phyloP scores from a whole-genome alignment of 2,888 invertebrate species.

The Drepanosiphum platanoidis region DNA sequence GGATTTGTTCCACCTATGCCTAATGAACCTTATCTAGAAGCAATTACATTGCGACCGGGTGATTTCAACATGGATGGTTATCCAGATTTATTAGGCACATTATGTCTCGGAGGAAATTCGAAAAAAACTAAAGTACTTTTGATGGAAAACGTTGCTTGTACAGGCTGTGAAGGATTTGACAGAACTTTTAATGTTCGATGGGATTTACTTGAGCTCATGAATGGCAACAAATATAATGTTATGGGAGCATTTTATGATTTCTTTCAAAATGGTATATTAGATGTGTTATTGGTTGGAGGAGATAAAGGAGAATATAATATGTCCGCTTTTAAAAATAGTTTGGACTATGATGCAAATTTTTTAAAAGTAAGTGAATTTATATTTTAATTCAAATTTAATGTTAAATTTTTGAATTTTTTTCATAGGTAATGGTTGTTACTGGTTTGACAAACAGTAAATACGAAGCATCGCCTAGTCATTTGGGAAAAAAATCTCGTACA shows the following conservation, averaged over 20 bases:
- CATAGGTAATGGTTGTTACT: slow-evolving; percentile 71
- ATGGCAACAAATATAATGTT: slow-evolving; percentile 77
- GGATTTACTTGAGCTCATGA: slow-evolving; percentile 75
- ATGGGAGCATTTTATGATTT: slow-evolving; percentile 94
- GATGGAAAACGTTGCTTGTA: slow-evolving; percentile 81
- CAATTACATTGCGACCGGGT: slow-evolving; percentile 85
- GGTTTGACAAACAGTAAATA: slow-evolving; percentile 57
- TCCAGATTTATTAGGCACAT: slow-evolving; percentile 83
- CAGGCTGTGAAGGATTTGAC: slow-evolving; percentile 73
- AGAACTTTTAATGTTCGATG: slow-evolving; percentile 83
- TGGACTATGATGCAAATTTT: slow-evolving; percentile 94
- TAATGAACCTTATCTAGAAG: slow-evolving; percentile 72
- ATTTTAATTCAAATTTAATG: neutral
- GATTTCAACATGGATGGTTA: slow-evolving; percentile 97
- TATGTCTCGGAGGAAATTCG: slow-evolving; percentile 62
- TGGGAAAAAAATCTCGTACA: slow-evolving; percentile 80
- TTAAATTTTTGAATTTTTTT: slow-evolving; percentile 90
- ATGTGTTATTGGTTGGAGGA: slow-evolving; percentile 81
- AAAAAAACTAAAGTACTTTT: slow-evolving; percentile 67
- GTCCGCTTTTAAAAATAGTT: slow-evolving; percentile 84
- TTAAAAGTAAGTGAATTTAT: slow-evolving; percentile 72
- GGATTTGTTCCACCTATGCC: slow-evolving; percentile 67
- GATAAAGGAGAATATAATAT: slow-evolving; percentile 67
- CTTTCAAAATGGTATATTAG: slow-evolving; percentile 92
- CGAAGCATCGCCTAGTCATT: slow-evolving; percentile 73